Conservation (phyloP, 2,888 invertebrate genomes). For the Eustalomyia histrio region DNA sequence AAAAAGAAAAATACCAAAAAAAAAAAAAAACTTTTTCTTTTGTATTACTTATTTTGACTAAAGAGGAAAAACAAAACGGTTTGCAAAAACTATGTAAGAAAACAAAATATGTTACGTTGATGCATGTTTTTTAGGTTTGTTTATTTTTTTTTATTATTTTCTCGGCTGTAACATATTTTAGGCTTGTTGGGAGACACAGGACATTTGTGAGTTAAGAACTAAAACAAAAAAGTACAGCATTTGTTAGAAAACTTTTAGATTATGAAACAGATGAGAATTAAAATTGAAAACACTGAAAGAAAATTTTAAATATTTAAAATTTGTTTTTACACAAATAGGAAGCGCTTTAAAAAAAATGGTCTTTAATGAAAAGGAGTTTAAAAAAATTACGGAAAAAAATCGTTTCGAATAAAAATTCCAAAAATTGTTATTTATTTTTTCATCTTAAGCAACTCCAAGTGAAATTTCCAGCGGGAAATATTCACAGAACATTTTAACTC, state of each 20-base stretch:
- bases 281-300: not conserved
- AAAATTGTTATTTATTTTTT: no score
- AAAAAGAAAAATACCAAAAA: not conserved
- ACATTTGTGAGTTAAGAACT: conserved; percentile 45
- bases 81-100: conserved; percentile 8
- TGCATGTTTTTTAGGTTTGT: conserved; percentile 19
- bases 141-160: no score
- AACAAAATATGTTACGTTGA: conserved; percentile 18
- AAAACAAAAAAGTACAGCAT: conserved; percentile 23
- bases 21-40: not conserved
- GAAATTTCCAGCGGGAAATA: no score
- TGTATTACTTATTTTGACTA: not conserved
- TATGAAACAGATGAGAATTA: not conserved
- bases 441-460: no score
- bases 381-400: no score
- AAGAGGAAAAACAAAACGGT: conserved; percentile 11
- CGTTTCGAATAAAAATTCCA: no score
- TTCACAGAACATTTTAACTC: no score
- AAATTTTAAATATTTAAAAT: not conserved
- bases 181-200: conserved; percentile 27
- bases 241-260: conserved; percentile 4
- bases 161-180: conserved; percentile 49
- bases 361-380: no score
- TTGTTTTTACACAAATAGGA: no score
- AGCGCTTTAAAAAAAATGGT: no score